These are phyloP conservation scores for Syngnathus rostellatus DNA, from an alignment of 2,797 vertebrate genomes.

Conservation along the genomic window DNA sequence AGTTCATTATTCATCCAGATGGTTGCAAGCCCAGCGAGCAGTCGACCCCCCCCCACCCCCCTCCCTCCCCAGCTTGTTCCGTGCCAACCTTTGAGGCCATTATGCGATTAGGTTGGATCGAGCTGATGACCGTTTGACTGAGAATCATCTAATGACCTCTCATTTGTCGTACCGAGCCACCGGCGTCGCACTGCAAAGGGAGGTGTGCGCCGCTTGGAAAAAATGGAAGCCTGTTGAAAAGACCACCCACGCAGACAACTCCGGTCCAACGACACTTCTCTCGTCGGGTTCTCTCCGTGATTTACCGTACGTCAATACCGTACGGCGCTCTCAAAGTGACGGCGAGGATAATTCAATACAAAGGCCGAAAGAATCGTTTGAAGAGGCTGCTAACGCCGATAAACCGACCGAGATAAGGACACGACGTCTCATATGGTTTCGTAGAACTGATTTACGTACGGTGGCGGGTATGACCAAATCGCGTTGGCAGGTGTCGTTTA, in stretches of 20 bases:
- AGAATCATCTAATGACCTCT: constrained; percentile 35
- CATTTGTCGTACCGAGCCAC: constrained; percentile 17
- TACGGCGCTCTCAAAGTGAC: neutral
- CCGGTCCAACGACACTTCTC: neutral
- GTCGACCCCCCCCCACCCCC: neutral
- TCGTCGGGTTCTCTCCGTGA: neutral
- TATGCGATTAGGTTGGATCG: constrained; percentile 39
- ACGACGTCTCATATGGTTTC: no score
- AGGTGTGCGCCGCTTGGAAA: neutral
- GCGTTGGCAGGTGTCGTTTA: no score
- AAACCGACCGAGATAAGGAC: neutral
- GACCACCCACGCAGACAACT: neutral
- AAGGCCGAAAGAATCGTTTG: neutral
- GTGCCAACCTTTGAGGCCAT: constrained; percentile 33
- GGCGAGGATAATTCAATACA: neutral
- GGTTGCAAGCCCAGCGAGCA: neutral
- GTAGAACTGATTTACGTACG: no score
- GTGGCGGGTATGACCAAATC: no score
- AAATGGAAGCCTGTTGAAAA: neutral
- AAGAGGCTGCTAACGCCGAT: neutral
- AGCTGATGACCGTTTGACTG: constrained; percentile 40
- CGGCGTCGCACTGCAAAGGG: neutral
- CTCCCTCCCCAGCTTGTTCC: constrained; percentile 14
- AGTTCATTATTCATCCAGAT: constrained; percentile 6
- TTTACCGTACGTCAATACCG: neutral